Conservation (phyloP, 1,140 invertebrate species). For the Lordiphosa collinella region DNA sequence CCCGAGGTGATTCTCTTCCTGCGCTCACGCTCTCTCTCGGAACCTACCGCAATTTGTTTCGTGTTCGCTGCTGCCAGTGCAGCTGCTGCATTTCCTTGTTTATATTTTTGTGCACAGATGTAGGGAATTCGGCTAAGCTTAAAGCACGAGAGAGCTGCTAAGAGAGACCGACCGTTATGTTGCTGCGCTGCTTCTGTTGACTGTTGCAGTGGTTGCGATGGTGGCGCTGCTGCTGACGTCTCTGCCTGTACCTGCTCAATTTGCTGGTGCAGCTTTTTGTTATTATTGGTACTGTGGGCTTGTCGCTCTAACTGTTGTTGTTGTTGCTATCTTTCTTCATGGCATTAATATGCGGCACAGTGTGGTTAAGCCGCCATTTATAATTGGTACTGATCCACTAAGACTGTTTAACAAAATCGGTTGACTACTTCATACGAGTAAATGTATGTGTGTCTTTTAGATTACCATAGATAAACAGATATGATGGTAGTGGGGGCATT, state of each 20-base stretch:
- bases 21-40: slow-evolving; percentile 9
- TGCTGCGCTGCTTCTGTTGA: slow-evolving; percentile 4
- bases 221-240: neutral
- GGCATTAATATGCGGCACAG: neutral
- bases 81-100: slow-evolving; percentile 67
- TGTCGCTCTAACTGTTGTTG: slow-evolving; percentile 5
- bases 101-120: slow-evolving; percentile 66
- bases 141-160: slow-evolving; percentile 16
- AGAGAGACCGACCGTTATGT: slow-evolving; percentile 30
- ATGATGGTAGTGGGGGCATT: no score
- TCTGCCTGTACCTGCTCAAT: slow-evolving; percentile 47
- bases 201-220: slow-evolving; percentile 14
- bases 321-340: slow-evolving; percentile 24
- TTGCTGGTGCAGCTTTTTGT: slow-evolving; percentile 52
- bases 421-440: no score
- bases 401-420: no score
- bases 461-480: no score
- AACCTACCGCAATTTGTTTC: slow-evolving; percentile 72
- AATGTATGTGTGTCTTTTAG: no score
- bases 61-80: slow-evolving; percentile 33
- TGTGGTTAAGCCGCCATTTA: no score
- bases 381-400: no score
- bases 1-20: slow-evolving; percentile 1
- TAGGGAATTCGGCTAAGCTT: slow-evolving; percentile 61
- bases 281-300: slow-evolving; percentile 9